phyloP scores from a whole-genome alignment of 2,113 vertebrate genomes.

The Ellobius talpinus region DNA sequence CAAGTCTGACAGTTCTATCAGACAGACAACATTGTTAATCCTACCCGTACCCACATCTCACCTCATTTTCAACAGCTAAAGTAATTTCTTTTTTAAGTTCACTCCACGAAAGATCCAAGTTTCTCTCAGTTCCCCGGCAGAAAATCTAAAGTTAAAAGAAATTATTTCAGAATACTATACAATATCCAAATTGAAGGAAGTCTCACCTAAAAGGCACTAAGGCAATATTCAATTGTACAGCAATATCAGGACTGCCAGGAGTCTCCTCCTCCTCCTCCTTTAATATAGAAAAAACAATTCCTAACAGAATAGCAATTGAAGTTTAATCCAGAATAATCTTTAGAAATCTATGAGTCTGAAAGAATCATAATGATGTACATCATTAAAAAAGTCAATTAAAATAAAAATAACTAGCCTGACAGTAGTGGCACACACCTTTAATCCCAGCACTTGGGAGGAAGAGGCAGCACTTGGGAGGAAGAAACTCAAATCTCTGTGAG shows the following conservation, averaged over 20 bases:
- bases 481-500: too few species aligned
- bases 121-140: conserved; percentile 89
- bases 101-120: conserved; percentile 92
- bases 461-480: too few species aligned
- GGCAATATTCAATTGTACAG: background rate
- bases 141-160: conserved; percentile 90
- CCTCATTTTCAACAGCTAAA: conserved; percentile 94
- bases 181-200: background rate
- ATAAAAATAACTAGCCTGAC: background rate
- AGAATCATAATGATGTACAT: background rate
- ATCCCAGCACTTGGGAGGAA: too few species aligned
- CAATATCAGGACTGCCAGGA: background rate
- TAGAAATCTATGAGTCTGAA: background rate
- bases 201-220: background rate
- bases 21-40: background rate
- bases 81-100: conserved; percentile 95
- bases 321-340: background rate
- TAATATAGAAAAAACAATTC: background rate
- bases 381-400: background rate
- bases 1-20: background rate
- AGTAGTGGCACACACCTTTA: too few species aligned
- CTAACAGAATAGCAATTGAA: background rate
- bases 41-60: conserved; percentile 73
- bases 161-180: background rate
- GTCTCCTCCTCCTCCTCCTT: background rate